phyloP scores from a whole-genome alignment of 2,113 vertebrate species.

The Pelodiscus sinensis region DNA sequence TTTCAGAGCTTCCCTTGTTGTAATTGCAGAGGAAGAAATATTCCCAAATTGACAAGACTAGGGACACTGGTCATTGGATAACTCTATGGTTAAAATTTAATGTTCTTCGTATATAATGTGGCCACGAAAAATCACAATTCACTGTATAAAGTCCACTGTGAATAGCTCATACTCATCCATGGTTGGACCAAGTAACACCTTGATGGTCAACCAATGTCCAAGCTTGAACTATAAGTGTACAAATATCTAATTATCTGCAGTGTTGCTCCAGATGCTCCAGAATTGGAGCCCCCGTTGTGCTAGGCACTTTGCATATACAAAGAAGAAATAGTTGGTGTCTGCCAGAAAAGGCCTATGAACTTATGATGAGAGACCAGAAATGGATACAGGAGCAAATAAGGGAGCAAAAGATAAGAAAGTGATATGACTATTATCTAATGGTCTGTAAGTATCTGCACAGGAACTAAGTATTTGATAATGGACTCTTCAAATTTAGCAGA shows the following conservation, averaged over 20 bases:
- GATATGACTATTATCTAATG: background rate
- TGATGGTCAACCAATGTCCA: background rate
- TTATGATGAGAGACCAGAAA: background rate
- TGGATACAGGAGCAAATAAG: background rate
- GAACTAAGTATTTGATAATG: background rate
- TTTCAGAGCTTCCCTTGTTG: background rate
- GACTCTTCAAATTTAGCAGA: background rate
- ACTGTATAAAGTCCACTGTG: background rate
- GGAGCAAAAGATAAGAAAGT: background rate
- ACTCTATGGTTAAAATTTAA: background rate
- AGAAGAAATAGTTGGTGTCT: background rate
- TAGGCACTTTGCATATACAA: background rate
- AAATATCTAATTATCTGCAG: background rate
- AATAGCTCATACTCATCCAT: conserved; percentile 27
- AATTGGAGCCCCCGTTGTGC: background rate
- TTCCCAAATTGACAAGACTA: background rate
- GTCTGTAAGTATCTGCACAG: background rate
- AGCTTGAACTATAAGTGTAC: background rate
- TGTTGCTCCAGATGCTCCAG: background rate
- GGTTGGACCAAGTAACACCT: background rate
- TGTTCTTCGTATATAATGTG: background rate
- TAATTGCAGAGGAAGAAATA: background rate
- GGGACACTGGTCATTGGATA: background rate
- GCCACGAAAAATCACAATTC: background rate
- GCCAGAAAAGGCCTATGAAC: background rate